Conservation (phyloP, 92 coral and sea anemone genomes). For the Virgularia gustaviana region DNA sequence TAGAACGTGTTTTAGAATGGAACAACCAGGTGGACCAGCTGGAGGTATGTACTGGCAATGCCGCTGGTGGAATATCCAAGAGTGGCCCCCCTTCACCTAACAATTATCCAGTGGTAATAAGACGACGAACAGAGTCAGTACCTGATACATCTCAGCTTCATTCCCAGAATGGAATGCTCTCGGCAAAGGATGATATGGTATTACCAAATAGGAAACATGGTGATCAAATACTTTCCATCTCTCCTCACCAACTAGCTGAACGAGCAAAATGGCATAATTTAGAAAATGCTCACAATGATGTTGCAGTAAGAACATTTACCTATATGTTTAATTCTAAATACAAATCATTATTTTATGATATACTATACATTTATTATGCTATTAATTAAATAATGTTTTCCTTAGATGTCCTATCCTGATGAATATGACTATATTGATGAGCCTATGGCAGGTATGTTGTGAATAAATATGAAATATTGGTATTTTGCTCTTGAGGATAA, state of each 20-base stretch:
- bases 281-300: too few species aligned
- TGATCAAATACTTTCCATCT: neutral
- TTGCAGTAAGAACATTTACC: too few species aligned
- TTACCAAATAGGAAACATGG: neutral
- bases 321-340: too few species aligned
- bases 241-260: too few species aligned
- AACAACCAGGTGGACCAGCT: conserved; percentile 63
- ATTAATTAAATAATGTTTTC: too few species aligned
- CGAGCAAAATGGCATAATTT: neutral
- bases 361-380: too few species aligned
- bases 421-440: too few species aligned
- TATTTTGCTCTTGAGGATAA: too few species aligned
- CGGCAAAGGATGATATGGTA: conserved; percentile 16
- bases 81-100: neutral
- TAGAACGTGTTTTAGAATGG: conserved; percentile 94
- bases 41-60: conserved; percentile 25
- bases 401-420: too few species aligned
- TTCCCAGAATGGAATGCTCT: neutral
- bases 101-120: neutral
- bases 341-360: too few species aligned
- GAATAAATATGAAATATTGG: too few species aligned
- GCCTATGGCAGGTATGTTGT: too few species aligned
- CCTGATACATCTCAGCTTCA: neutral
- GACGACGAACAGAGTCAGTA: conserved; percentile 7
- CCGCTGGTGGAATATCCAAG: neutral